Conservation (phyloP, 2,888 invertebrate genomes). For the Synergus umbraculus region DNA sequence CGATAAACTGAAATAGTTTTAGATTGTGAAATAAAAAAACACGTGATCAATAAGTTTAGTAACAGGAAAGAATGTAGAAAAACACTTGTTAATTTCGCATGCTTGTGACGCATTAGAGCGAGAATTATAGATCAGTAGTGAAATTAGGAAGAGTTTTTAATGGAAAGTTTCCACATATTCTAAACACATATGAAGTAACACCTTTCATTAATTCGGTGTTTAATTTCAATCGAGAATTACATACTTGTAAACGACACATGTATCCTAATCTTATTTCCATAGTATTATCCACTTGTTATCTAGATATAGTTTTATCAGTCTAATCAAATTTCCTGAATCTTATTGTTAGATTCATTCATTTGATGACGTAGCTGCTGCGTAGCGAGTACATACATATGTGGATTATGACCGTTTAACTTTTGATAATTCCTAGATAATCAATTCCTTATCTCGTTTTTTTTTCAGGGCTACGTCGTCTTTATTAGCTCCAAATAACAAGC, state of each 20-base stretch:
- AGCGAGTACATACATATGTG: background rate
- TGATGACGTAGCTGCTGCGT: background rate
- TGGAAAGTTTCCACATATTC: background rate
- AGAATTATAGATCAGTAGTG: background rate
- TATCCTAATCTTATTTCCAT: background rate
- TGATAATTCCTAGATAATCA: background rate
- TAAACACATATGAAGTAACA: background rate
- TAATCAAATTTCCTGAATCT: constrained; percentile 12
- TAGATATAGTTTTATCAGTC: background rate
- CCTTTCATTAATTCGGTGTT: background rate
- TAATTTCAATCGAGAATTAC: background rate
- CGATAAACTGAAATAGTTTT: constrained; percentile 33
- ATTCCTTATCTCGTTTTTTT: constrained; percentile 4
- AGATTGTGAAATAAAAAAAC: constrained; percentile 7
- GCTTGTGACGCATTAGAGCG: no score
- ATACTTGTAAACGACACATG: background rate
- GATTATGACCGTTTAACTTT: background rate
- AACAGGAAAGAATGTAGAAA: background rate
- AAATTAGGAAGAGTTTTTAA: background rate
- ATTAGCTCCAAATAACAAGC: background rate
- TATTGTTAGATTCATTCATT: background rate
- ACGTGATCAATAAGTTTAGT: background rate
- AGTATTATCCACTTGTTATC: background rate
- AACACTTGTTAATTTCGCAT: background rate
- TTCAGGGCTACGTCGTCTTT: background rate